Evolutionary conservation across 2,888 invertebrate genomes (phyloP), one percentile per base, ranked within the genome.

Genomic region (Aphodius sticticus): DNA sequence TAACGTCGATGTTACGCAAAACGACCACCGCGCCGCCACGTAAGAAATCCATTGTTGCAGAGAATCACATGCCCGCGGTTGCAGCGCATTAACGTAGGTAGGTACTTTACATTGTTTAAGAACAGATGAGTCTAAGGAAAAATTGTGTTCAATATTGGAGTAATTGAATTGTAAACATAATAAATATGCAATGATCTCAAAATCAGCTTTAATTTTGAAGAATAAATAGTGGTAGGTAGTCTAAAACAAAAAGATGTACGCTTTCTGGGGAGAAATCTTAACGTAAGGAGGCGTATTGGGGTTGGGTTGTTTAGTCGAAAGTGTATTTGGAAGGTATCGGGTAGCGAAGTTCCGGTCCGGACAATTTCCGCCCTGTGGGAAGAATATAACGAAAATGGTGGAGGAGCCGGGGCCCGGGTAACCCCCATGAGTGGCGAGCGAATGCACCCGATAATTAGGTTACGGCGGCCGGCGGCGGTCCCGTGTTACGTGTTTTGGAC

Each of bases 381-480:
- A 53, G 53, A 53, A 53, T 53, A 53, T 53, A 53, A 53, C 53
- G 12, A 53, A 53, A 53, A 12, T 7, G 53, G 53, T 53, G 12
- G 53, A 53, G 53, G 53, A 7, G 53, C 53, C 53, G 53, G 53
- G 74, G 74, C 6, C 26, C 16, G 74, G 9, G 36, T 5, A 35
- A 16, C 37, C 74, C 77, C 76, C 80, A 81, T 78, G 81, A 82
- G 79, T 79, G 79, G 82, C 82, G 82, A 80, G 79, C 82, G 81
- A 81, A 81, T 82, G 81, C 81, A 81, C 78, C 80, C 80, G 76
- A 81, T 83, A 83, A 83, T 83, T 82, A 82, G 81, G 82, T 83
- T 83, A 82, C 75, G 15, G 76, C 53, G 38, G 77, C n/a, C 77
- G 70, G 70, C 75, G 53, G 12, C 53, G 53, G 53, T 12, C 37